Conservation (phyloP, 2,113 vertebrate genomes). For the Phasianus colchicus region DNA sequence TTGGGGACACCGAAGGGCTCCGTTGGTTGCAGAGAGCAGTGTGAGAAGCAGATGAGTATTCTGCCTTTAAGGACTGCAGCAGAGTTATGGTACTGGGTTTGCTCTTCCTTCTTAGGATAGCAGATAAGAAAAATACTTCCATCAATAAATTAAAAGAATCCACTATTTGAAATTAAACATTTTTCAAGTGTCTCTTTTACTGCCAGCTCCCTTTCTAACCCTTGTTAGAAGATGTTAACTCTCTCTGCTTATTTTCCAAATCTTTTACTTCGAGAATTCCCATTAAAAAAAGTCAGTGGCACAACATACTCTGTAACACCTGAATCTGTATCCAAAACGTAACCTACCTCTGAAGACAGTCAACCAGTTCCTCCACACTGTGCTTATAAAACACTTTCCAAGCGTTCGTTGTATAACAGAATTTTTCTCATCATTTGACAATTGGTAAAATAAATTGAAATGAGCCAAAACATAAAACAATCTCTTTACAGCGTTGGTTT, state of each 20-base stretch:
- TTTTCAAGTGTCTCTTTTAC: neutral
- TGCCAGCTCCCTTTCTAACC: neutral
- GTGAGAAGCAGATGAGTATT: neutral
- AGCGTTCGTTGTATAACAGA: rapidly evolving
- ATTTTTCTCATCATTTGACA: neutral
- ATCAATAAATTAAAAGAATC: neutral
- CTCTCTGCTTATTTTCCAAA: neutral
- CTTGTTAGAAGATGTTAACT: neutral
- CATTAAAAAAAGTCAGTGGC: neutral
- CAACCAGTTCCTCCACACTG: neutral
- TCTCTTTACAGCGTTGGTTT: neutral
- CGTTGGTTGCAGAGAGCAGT: neutral
- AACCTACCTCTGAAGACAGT: neutral
- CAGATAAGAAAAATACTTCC: neutral
- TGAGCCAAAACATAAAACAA: neutral
- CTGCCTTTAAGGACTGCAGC: neutral
- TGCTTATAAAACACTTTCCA: neutral
- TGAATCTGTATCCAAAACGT: neutral
- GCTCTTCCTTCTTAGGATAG: neutral
- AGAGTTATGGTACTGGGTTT: neutral
- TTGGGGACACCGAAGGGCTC: neutral
- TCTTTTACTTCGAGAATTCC: neutral
- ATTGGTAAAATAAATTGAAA: neutral
- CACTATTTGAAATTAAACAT: neutral
- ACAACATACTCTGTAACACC: neutral